phyloP scores from a whole-genome alignment of 2,888 invertebrate species.

The Megalurothrips usitatus region DNA sequence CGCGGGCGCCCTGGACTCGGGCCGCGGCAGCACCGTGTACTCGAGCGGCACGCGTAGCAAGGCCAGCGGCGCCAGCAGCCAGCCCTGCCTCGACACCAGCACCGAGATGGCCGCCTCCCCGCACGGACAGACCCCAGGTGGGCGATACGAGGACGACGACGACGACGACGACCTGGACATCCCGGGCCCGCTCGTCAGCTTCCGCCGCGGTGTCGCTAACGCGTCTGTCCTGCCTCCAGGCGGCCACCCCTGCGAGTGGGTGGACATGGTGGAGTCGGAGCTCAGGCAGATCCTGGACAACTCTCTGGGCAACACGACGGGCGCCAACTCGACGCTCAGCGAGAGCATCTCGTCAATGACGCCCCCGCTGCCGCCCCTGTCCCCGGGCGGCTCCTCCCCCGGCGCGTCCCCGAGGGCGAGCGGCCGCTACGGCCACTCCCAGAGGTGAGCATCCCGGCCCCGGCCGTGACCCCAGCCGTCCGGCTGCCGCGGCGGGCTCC shows the following conservation, averaged over 20 bases:
- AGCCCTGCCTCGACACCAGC: conserved; percentile 37
- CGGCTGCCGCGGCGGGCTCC: too few species aligned
- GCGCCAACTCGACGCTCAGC: conserved; percentile 55
- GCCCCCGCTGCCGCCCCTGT: conserved; percentile 71
- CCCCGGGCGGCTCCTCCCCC: conserved; percentile 56
- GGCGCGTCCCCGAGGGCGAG: conserved; percentile 27
- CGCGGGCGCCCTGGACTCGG: conserved; percentile 56
- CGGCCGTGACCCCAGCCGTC: too few species aligned
- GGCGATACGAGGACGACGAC: background rate
- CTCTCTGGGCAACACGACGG: conserved; percentile 57
- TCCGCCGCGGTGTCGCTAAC: too few species aligned
- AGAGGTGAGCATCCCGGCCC: conserved; percentile 8
- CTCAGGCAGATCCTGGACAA: conserved; percentile 72
- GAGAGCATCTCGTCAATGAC: conserved; percentile 68
- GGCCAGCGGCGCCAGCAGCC: conserved; percentile 48
- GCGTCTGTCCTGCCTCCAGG: conserved; percentile 42
- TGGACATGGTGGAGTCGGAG: conserved; percentile 74
- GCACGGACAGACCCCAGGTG: conserved; percentile 13
- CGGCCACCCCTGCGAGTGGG: conserved; percentile 69
- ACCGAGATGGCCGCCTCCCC: conserved; percentile 36
- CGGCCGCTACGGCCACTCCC: background rate
- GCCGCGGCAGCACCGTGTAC: conserved; percentile 74
- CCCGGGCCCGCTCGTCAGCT: too few species aligned
- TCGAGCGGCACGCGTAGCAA: conserved; percentile 60
- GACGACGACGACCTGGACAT: too few species aligned